Percentiles rank a stretch among this genome's conserved stretches.
Conservation (phyloP, 2,888 invertebrate genomes). For the Cerastis rubricosa region DNA sequence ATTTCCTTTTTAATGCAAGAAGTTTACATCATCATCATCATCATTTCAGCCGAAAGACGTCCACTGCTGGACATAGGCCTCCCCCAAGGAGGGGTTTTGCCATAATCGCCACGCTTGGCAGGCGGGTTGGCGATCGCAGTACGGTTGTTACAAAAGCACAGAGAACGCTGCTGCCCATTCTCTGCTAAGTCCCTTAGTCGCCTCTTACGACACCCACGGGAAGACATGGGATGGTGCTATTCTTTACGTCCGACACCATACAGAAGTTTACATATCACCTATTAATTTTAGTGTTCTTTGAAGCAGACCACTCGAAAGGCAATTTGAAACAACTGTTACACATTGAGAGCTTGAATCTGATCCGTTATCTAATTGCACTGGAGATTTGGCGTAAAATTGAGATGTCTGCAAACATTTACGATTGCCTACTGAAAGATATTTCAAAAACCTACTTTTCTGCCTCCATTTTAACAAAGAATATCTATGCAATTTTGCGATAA, state of each 20-base stretch:
- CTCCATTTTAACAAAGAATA: slow-evolving; percentile 3
- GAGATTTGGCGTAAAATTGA: slow-evolving; percentile 33
- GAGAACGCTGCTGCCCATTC: no score
- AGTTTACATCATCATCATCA: no score
- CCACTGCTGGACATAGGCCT: no score
- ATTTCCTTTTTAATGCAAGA: not conserved
- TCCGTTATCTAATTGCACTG: slow-evolving; percentile 33
- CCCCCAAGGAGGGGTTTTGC: no score
- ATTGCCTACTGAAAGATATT: slow-evolving; percentile 15
- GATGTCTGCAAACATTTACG: slow-evolving; percentile 35
- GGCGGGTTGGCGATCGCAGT: no score
- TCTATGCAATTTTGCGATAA: slow-evolving; percentile 26
- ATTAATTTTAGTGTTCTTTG: not conserved
- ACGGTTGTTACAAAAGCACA: no score
- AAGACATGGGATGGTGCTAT: no score
- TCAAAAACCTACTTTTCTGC: slow-evolving; percentile 10
- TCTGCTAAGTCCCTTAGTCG: no score
- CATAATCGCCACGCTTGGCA: no score
- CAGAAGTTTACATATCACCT: not conserved
- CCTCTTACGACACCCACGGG: no score
- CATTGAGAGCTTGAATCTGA: not conserved
- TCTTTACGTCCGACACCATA: no score
- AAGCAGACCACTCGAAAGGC: slow-evolving; percentile 1
- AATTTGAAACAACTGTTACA: slow-evolving; percentile 40
- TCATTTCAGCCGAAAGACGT: no score